Evolutionary conservation across 2,113 vertebrate species (phyloP).

Genomic region (Actenoides lindsayi): DNA sequence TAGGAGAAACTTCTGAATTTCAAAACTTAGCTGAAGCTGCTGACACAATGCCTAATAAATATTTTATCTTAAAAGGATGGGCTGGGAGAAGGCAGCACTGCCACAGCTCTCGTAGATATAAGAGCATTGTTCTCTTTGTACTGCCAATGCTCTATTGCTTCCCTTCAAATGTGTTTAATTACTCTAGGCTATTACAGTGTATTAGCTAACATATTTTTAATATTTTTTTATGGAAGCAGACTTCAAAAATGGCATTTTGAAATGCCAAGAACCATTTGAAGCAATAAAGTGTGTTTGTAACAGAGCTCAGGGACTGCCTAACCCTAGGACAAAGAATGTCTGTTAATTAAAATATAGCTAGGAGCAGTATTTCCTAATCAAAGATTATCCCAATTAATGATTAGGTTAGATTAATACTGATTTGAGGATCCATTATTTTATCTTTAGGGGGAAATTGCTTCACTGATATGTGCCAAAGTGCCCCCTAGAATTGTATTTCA

Average conservation of each 20-base stretch:
- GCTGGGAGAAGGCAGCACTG: slow-evolving; percentile 19
- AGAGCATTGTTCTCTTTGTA: slow-evolving; percentile 41
- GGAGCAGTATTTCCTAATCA: background rate
- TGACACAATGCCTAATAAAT: slow-evolving; percentile 66
- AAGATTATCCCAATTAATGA: slow-evolving; percentile 6
- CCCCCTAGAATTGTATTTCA: background rate
- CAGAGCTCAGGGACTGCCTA: background rate
- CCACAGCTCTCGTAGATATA: background rate
- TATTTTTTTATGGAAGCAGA: background rate
- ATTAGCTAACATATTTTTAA: slow-evolving; percentile 29
- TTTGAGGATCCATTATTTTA: slow-evolving; percentile 28
- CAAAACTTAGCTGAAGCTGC: slow-evolving; percentile 39
- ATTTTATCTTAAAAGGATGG: slow-evolving; percentile 62
- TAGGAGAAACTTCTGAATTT: slow-evolving; percentile 48
- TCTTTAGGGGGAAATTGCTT: background rate
- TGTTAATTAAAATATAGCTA: slow-evolving; percentile 1
- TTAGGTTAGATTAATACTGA: slow-evolving; percentile 3
- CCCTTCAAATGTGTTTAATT: slow-evolving; percentile 48
- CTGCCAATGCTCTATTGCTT: slow-evolving; percentile 22
- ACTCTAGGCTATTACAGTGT: slow-evolving; percentile 48
- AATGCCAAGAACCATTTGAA: slow-evolving; percentile 10
- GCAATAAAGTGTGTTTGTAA: background rate
- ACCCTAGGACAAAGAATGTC: background rate
- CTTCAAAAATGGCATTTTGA: slow-evolving; percentile 11
- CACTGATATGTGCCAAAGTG: background rate